Evolutionary conservation across 2,113 vertebrate species (phyloP).

Genomic region (Ptilonorhynchus violaceus): DNA sequence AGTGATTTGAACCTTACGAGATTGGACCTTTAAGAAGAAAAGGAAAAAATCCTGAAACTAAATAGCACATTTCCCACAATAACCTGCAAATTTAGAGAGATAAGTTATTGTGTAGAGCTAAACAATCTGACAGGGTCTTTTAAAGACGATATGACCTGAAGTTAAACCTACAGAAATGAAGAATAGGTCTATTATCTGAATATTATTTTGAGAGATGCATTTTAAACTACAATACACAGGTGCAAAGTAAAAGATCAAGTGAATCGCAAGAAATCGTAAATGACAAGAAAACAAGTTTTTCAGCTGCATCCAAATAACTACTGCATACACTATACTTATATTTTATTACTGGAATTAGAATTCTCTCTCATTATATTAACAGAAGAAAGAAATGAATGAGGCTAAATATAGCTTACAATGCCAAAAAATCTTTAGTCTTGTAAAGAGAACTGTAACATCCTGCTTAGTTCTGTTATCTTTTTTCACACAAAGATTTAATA

Average conservation of each 20-base stretch:
- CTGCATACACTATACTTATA: not conserved
- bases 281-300: conserved; percentile 38
- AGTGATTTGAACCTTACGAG: not conserved
- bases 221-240: conserved; percentile 28
- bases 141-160: not conserved
- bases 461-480: not conserved
- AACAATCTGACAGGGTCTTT: conserved; percentile 46
- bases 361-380: not conserved
- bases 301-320: not conserved
- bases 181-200: conserved; percentile 33
- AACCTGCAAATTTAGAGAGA: conserved; percentile 25
- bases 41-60: not conserved
- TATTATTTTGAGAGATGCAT: conserved; percentile 28
- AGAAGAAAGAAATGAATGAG: not conserved
- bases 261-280: not conserved
- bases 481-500: not conserved
- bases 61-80: conserved; percentile 22
- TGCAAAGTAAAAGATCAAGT: conserved; percentile 6
- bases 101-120: conserved; percentile 30
- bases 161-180: conserved; percentile 33
- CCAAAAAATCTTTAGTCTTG: not conserved
- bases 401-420: not conserved
- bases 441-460: not conserved
- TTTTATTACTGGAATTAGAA: conserved; percentile 29
- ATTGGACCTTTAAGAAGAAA: not conserved